A percentile compares a stretch with the other conserved stretches of the same genome.
Evolutionary conservation across 1,140 invertebrate genomes (phyloP).

Genomic region (Diorhabda elongata): DNA sequence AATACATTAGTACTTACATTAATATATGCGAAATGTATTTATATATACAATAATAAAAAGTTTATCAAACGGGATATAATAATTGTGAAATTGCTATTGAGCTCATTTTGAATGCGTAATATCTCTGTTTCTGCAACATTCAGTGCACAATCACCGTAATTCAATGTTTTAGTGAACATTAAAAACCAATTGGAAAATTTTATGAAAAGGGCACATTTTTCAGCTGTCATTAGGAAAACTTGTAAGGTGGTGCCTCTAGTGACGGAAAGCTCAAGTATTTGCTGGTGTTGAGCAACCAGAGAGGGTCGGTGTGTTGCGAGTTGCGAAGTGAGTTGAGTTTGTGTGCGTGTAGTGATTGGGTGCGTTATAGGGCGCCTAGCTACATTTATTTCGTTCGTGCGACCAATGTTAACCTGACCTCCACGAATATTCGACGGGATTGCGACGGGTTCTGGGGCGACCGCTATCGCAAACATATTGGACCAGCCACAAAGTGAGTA

Average conservation of each 20-base stretch:
- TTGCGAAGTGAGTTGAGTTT: slow-evolving; percentile 35
- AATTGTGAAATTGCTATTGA: no score
- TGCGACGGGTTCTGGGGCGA: slow-evolving; percentile 38
- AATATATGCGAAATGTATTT: no score
- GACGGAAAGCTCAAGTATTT: slow-evolving; percentile 3
- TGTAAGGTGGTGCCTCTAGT: slow-evolving; percentile 7
- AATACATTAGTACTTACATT: no score
- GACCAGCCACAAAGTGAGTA: slow-evolving; percentile 37
- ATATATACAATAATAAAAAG: no score
- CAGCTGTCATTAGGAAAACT: not conserved
- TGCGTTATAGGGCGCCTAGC: slow-evolving; percentile 34
- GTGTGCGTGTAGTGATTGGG: slow-evolving; percentile 40
- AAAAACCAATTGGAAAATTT: no score
- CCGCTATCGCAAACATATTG: slow-evolving; percentile 41
- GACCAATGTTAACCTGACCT: slow-evolving; percentile 42
- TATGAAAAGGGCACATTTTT: not conserved
- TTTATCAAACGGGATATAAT: no score
- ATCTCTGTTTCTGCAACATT: no score
- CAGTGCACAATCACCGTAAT: no score
- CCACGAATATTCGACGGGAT: slow-evolving; percentile 23
- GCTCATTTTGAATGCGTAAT: no score
- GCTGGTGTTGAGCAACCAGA: slow-evolving; percentile 18
- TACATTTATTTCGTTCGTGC: slow-evolving; percentile 31
- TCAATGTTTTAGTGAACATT: no score
- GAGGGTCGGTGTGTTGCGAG: slow-evolving; percentile 34